Evolutionary conservation across 2,113 vertebrate genomes (phyloP).

Genomic region (Malurus melanocephalus): DNA sequence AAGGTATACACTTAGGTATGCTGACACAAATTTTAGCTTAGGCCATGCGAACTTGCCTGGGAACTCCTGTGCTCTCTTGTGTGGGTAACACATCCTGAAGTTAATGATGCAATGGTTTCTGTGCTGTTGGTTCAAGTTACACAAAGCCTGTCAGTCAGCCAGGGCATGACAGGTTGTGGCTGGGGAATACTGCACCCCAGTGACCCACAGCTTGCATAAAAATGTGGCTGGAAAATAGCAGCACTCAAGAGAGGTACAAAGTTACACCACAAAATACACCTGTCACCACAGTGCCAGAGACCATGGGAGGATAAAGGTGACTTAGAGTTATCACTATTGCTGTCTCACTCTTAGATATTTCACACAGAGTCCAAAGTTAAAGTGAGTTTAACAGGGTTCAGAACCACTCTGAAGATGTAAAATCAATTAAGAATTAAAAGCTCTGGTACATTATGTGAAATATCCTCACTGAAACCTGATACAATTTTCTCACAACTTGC

Average conservation of each 20-base stretch:
- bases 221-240: neutral
- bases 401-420: neutral
- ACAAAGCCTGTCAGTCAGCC: neutral
- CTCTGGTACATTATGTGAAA: neutral
- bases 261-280: rapidly evolving
- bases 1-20: too few species aligned
- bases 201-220: neutral
- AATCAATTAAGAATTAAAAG: neutral
- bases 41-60: neutral
- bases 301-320: neutral
- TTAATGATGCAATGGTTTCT: neutral
- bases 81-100: neutral
- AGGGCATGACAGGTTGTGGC: neutral
- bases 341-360: neutral
- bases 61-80: neutral
- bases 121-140: neutral
- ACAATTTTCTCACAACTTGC: neutral
- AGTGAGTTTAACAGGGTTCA: neutral
- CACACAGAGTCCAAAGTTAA: neutral
- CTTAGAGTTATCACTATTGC: neutral
- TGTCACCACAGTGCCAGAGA: neutral
- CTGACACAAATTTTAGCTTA: neutral
- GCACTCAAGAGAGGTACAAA: neutral
- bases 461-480: neutral
- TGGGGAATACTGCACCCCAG: neutral